These are phyloP conservation scores for Drosophila meridiana DNA, from an alignment of 2,888 invertebrate species.

Conservation along the genomic window DNA sequence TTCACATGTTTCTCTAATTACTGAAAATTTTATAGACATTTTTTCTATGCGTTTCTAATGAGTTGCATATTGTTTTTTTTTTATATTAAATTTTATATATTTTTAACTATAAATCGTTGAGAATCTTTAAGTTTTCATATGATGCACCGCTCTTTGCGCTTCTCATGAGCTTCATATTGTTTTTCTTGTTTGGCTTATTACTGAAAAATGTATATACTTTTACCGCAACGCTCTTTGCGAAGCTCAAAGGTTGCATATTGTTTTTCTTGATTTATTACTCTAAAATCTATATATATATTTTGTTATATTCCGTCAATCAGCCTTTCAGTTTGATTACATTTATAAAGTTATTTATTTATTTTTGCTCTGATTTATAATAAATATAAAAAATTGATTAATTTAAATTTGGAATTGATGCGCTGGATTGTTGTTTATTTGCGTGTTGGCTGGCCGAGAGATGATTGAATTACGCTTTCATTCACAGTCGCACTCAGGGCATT, in stretches of 20 bases:
- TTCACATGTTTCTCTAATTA: too few relatives aligned
- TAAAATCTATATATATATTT: neutral
- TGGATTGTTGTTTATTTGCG: constrained; percentile 30
- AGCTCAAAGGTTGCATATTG: too few relatives aligned
- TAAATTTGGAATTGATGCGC: constrained; percentile 24
- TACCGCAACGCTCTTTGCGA: too few relatives aligned
- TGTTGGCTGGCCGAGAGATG: constrained; percentile 20
- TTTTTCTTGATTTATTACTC: neutral
- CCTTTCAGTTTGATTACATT: constrained; percentile 6
- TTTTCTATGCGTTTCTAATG: neutral
- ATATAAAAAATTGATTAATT: constrained; percentile 53
- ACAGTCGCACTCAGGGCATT: constrained; percentile 5
- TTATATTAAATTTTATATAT: too few relatives aligned
- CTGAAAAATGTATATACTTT: too few relatives aligned
- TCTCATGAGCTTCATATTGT: too few relatives aligned
- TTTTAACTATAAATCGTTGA: too few relatives aligned
- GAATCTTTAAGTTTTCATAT: neutral
- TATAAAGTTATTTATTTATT: constrained; percentile 4
- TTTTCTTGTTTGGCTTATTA: too few relatives aligned
- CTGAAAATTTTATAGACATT: too few relatives aligned
- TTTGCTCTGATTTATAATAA: constrained; percentile 22
- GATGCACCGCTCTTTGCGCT: too few relatives aligned
- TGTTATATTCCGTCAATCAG: neutral
- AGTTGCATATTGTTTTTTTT: neutral
- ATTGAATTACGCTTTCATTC: constrained; percentile 17